These are phyloP conservation scores for Callyntrura guangdongensis DNA, from an alignment of 2,888 invertebrate species.

Conservation along the genomic window DNA sequence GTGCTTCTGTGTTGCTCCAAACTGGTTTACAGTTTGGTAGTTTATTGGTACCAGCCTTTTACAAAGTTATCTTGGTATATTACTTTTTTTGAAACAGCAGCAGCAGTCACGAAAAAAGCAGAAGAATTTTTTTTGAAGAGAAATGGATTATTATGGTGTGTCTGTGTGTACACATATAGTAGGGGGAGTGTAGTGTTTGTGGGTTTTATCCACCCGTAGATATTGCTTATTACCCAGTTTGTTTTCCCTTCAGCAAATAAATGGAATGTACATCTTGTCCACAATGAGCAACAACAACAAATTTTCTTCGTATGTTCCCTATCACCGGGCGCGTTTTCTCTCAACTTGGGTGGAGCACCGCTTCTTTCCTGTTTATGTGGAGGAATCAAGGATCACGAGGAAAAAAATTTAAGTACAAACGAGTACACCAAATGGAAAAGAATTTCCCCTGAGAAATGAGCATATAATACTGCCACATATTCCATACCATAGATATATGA, in stretches of 20 bases:
- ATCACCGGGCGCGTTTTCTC: constrained; percentile 39
- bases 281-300: constrained; percentile 37
- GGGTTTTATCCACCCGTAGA: background rate
- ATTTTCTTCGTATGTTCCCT: constrained; percentile 21
- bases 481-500: too few relatives aligned
- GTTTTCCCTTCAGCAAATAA: constrained; percentile 24
- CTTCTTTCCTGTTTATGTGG: background rate
- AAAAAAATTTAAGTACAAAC: constrained; percentile 46
- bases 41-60: background rate
- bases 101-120: constrained; percentile 9
- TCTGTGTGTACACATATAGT: background rate
- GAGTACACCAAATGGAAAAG: constrained; percentile 53
- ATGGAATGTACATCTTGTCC: background rate
- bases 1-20: too few relatives aligned
- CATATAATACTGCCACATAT: constrained; percentile 1
- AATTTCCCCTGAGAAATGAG: constrained; percentile 69
- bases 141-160: constrained; percentile 34
- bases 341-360: background rate
- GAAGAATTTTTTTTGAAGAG: constrained; percentile 6
- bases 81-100: background rate
- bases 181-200: background rate
- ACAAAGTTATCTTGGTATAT: background rate
- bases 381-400: constrained; percentile 9
- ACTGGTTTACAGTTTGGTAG: background rate
- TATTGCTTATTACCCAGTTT: constrained; percentile 47